These are phyloP conservation scores for Notarius lentiginosus DNA, from an alignment of 2,113 vertebrate genomes.

Conservation along the genomic window DNA sequence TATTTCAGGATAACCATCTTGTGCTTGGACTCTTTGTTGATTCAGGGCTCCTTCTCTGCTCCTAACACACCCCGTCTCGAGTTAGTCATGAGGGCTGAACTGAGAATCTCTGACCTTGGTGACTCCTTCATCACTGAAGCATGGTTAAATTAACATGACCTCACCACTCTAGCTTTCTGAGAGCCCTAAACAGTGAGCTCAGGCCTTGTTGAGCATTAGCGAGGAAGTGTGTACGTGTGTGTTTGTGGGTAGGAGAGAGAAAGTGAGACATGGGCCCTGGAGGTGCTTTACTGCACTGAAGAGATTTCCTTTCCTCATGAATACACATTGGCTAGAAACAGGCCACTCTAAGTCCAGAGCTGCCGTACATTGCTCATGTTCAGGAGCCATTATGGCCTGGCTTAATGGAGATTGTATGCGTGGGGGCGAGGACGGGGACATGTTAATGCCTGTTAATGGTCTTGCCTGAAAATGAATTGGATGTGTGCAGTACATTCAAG, in stretches of 20 bases:
- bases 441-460: constrained; percentile 43
- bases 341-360: constrained; percentile 3
- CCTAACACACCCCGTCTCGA: background rate
- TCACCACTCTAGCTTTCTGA: background rate
- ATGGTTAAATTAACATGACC: background rate
- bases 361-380: constrained; percentile 33
- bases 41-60: background rate
- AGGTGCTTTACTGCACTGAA: constrained; percentile 21
- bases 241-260: constrained; percentile 6
- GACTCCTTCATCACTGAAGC: background rate
- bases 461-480: constrained; percentile 24
- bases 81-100: background rate
- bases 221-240: background rate
- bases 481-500: constrained; percentile 19
- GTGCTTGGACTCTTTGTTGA: background rate
- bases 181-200: background rate
- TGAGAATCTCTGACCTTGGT: background rate
- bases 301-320: constrained; percentile 41
- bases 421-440: constrained; percentile 1
- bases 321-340: constrained; percentile 38
- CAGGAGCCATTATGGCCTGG: constrained; percentile 22
- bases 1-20: background rate
- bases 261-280: background rate
- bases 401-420: constrained; percentile 41
- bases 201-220: background rate